phyloP scores from a whole-genome alignment of 1,140 invertebrate genomes.

The Diabrotica undecimpunctata region DNA sequence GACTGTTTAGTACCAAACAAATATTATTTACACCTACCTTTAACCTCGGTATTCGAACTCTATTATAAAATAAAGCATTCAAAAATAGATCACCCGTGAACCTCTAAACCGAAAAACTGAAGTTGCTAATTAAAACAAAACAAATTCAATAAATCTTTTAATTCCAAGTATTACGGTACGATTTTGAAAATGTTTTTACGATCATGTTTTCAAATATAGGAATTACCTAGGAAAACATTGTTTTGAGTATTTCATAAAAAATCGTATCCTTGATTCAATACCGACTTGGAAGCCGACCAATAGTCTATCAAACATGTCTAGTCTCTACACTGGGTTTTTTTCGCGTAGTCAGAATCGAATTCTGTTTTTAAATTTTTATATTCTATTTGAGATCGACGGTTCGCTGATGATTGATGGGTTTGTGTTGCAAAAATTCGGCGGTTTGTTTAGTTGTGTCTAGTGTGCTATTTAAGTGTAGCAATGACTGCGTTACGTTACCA shows the following conservation, averaged over 20 bases:
- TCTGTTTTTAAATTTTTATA: slow-evolving; percentile 8
- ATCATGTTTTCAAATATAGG: too few relatives aligned
- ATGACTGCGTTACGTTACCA: too few relatives aligned
- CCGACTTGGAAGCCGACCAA: slow-evolving; percentile 17
- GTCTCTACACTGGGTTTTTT: slow-evolving; percentile 6
- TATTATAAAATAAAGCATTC: neutral
- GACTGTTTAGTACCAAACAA: neutral
- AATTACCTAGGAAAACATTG: neutral
- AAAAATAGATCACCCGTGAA: neutral
- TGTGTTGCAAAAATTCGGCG: neutral
- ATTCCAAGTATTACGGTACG: too few relatives aligned
- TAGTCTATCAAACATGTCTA: slow-evolving; percentile 27
- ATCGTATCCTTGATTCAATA: neutral
- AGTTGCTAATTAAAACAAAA: too few relatives aligned
- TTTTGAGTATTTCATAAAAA: neutral
- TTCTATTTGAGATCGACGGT: neutral
- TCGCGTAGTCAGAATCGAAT: neutral
- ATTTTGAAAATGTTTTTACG: too few relatives aligned
- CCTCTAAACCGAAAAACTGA: neutral
- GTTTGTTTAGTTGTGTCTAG: too few relatives aligned
- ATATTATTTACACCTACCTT: neutral
- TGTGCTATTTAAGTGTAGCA: too few relatives aligned
- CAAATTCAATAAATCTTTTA: too few relatives aligned
- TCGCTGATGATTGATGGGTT: neutral
- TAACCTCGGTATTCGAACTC: neutral